Base-by-base conservation (phyloP, 1,140 invertebrate species). In the Ephestia elutella region DNA sequence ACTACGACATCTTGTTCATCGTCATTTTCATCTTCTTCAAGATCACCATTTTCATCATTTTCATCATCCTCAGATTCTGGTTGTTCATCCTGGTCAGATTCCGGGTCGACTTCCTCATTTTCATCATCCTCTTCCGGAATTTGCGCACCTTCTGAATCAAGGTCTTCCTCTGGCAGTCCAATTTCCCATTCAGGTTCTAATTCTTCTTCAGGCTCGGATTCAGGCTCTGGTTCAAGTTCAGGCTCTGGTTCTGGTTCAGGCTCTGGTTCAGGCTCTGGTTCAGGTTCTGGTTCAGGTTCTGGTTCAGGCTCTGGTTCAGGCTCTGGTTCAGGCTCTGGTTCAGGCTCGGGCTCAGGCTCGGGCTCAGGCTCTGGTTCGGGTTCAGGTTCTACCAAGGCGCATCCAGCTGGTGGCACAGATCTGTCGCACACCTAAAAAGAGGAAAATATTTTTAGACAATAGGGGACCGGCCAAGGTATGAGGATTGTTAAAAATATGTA, bases 381-480 rank as follows among this genome's bases (percentile, higher is more conserved):
- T 44, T 68, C 66, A 8, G 59, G 32, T 54, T 54, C 54, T 17
- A 28, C 25, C 10, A 48, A 13, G 25, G 38, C 50, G 49, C 81
- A 84, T 5, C 63, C 68, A 59, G 63, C 69, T 51, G 83, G 83
- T 38, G 71, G 56, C 8, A 49, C 30, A 18, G 81, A 75, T 63
- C 68, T 73, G 66, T 85, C 86, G 55, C 86, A 88, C 25, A 86
- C 69, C 86, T 88, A 63, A 49, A 67, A 73, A 58, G 21, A 19
- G 59, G 60, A 28, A 44, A 62, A 54, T 7, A 15, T 54, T n/a
- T n/a, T n/a, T n/a, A n/a, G n/a, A n/a, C n/a, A n/a, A n/a, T n/a
- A n/a, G n/a, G n/a, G n/a, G n/a, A n/a, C n/a, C n/a, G n/a, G n/a
- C n/a, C n/a, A n/a, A n/a, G n/a, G n/a, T n/a, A n/a, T n/a, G n/a